These are phyloP conservation scores for Australoheros facetus DNA, from an alignment of 2,797 vertebrate genomes.

Conservation along the genomic window DNA sequence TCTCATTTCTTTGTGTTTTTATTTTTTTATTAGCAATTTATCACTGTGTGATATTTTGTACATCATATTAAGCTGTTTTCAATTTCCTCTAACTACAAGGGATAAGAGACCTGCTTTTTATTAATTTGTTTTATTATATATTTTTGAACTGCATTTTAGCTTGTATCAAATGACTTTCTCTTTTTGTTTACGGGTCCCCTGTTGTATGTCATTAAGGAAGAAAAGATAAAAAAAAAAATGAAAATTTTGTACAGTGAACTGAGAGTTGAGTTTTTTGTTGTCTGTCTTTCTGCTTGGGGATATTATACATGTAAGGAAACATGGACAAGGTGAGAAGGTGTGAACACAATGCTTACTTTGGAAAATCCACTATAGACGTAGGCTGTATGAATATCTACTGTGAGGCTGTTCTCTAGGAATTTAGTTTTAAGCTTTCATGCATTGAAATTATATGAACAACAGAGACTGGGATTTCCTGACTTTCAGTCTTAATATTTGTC, in stretches of 20 bases:
- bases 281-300: conserved; percentile 14
- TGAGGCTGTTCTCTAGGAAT: neutral
- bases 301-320: neutral
- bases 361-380: neutral
- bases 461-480: neutral
- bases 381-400: neutral
- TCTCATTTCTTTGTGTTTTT: conserved; percentile 80
- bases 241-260: conserved; percentile 84
- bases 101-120: conserved; percentile 83
- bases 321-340: neutral
- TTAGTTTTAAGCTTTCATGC: neutral
- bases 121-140: conserved; percentile 82
- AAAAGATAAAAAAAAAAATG: conserved; percentile 77
- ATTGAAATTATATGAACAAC: neutral
- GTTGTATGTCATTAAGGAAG: conserved; percentile 82
- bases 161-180: conserved; percentile 81
- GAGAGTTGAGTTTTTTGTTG: conserved; percentile 25
- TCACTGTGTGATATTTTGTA: conserved; percentile 95
- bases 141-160: conserved; percentile 82
- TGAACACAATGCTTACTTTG: neutral
- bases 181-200: conserved; percentile 79
- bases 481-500: neutral
- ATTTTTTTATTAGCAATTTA: conserved; percentile 86
- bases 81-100: conserved; percentile 82
- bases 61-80: conserved; percentile 86